Evolutionary conservation across 2,888 invertebrate genomes (phyloP).

Genomic region (Cheilosia grossa): DNA sequence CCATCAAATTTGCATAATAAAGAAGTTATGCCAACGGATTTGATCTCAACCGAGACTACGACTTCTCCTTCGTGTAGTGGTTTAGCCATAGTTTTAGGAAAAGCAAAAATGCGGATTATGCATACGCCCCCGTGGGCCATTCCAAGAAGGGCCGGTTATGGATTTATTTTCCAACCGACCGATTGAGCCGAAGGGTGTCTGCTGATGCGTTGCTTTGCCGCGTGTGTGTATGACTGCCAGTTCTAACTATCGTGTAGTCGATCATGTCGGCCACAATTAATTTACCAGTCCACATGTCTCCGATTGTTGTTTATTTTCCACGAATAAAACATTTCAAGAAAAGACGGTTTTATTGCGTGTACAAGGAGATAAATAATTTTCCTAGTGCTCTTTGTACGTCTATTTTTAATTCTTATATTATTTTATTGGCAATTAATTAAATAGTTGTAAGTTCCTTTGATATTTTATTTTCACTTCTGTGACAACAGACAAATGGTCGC

Average conservation of each 20-base stretch:
- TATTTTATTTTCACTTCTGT: neutral
- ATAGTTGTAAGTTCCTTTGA: neutral
- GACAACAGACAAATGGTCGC: slow-evolving; percentile 23
- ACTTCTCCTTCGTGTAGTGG: neutral
- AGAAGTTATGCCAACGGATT: neutral
- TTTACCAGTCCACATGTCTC: neutral
- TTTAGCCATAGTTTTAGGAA: neutral
- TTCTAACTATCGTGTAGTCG: neutral
- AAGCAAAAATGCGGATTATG: neutral
- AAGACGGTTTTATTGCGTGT: slow-evolving; percentile 24
- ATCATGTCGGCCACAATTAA: neutral
- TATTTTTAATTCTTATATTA: neutral
- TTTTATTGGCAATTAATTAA: neutral
- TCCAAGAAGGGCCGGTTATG: neutral
- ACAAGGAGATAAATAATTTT: slow-evolving; percentile 5
- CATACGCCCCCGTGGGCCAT: neutral
- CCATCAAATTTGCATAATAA: slow-evolving; percentile 33
- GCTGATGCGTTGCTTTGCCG: neutral
- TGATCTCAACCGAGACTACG: neutral
- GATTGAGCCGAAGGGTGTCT: neutral
- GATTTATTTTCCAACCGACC: neutral
- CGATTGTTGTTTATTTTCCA: slow-evolving; percentile 25
- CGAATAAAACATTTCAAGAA: slow-evolving; percentile 19
- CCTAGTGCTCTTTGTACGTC: neutral
- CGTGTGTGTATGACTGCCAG: neutral